Evolutionary conservation across 2,113 vertebrate genomes (phyloP), one percentile per base, ranked within the genome.

Genomic region (Empidonax alnorum): DNA sequence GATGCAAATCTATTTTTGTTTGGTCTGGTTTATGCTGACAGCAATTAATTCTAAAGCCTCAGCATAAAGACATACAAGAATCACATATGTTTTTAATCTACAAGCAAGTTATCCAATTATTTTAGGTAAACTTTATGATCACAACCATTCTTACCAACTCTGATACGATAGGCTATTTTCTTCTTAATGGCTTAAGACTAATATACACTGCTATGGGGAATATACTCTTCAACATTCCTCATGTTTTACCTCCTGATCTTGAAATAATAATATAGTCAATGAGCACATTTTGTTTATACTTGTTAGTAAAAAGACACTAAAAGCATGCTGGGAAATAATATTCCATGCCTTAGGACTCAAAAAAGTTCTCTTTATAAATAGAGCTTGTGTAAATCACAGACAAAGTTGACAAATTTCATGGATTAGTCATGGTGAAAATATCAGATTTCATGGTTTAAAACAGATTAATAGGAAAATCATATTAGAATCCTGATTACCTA

Each of bases 371-470:
- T 90, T 97, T 96, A 97, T 87, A 96, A 96, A 97, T 24, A 96
- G 90, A 95, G 69, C 84, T 95, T 96, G 90, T 97, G 87, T 96
- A 98, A 97, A 96, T 98, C 97, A 96, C 84, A 84, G 95, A 93
- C 86, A 84, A 97, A 97, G 96, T 87, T 97, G 97, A 98, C 96
- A 97, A 98, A 98, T 98, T 98, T 98, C 97, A 98, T 56, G 95
- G 96, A 97, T 97, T 97, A 97, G 97, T 97, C 96, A 98, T 83
- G 92, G 96, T 90, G 95, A 97, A 97, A 97, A 95, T 97, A 97
- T 95, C 94, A 92, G 91, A 97, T 97, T 98, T 96, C 97, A 98
- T 90, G 95, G 81, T 95, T 97, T 97, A 96, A 97, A 96, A 96
- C 74, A 96, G 94, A 96, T 96, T 97, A 98, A 96, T 93, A 96